Evolutionary conservation across 2,888 invertebrate species (phyloP).

Genomic region (Balanococcus diminutus): DNA sequence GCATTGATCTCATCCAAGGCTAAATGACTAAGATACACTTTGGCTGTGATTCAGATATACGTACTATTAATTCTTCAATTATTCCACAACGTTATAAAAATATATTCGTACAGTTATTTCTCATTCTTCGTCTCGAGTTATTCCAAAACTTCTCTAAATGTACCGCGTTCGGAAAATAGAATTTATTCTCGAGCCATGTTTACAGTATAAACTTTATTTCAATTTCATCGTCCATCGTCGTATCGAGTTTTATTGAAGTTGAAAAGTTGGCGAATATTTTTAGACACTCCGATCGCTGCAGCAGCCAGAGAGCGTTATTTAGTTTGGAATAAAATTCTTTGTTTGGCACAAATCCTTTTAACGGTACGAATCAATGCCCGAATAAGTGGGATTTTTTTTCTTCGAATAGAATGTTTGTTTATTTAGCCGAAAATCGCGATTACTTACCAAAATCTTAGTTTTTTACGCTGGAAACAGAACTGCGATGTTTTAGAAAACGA

Average conservation of each 20-base stretch:
- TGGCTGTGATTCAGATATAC: slow-evolving; percentile 11
- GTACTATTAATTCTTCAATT: not conserved
- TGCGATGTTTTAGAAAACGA: not conserved
- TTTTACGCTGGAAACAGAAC: not conserved
- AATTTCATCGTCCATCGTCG: not conserved
- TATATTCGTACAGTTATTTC: not conserved
- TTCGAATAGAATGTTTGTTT: not conserved
- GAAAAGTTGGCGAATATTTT: slow-evolving; percentile 29
- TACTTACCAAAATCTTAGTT: not conserved
- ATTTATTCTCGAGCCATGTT: not conserved
- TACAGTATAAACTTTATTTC: slow-evolving; percentile 5
- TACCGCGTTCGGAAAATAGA: not conserved
- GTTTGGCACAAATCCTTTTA: slow-evolving; percentile 25
- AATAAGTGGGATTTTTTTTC: not conserved
- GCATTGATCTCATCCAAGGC: slow-evolving; percentile 22
- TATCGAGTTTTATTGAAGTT: not conserved
- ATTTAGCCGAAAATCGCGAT: not conserved
- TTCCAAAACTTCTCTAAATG: not conserved
- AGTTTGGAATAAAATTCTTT: slow-evolving; percentile 19
- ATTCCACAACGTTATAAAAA: not conserved
- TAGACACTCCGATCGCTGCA: not conserved
- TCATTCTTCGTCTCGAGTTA: not conserved
- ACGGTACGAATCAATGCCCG: slow-evolving; percentile 22
- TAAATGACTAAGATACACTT: not conserved
- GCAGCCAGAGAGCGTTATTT: not conserved